Conservation (phyloP, 2,113 vertebrate species). For the Naja naja region DNA sequence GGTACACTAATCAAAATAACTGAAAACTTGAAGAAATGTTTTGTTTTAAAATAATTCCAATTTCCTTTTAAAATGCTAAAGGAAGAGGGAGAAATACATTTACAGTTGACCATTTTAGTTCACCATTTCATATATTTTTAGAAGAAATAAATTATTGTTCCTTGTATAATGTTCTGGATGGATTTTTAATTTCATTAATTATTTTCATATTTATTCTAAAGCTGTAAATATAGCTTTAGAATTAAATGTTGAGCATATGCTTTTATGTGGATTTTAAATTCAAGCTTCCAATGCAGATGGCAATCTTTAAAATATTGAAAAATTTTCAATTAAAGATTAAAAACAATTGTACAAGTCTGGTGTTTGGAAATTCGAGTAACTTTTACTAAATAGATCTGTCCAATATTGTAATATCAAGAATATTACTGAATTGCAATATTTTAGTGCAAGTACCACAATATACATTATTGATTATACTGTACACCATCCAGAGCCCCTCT, state of each 20-base stretch:
- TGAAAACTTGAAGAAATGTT: neutral
- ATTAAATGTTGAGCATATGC: neutral
- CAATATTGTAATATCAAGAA: neutral
- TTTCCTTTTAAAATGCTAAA: slow-evolving; percentile 10
- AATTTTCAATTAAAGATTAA: neutral
- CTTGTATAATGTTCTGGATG: neutral
- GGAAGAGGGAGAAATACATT: neutral
- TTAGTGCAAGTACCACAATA: neutral
- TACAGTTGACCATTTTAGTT: neutral
- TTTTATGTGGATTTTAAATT: slow-evolving; percentile 17
- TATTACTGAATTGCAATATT: neutral
- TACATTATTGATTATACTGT: neutral
- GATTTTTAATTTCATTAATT: neutral
- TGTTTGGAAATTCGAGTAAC: neutral
- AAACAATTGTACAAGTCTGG: neutral
- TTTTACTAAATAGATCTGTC: neutral
- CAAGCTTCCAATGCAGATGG: slow-evolving; percentile 16
- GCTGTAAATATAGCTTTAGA: neutral
- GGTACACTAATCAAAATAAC: neutral
- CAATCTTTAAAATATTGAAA: slow-evolving; percentile 26
- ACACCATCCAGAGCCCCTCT: neutral
- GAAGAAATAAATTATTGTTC: slow-evolving; percentile 7
- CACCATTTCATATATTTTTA: neutral
- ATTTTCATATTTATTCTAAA: neutral
- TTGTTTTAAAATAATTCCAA: slow-evolving; percentile 1